Conservation (phyloP, 2,888 invertebrate species). For the Andrena bucephala region DNA sequence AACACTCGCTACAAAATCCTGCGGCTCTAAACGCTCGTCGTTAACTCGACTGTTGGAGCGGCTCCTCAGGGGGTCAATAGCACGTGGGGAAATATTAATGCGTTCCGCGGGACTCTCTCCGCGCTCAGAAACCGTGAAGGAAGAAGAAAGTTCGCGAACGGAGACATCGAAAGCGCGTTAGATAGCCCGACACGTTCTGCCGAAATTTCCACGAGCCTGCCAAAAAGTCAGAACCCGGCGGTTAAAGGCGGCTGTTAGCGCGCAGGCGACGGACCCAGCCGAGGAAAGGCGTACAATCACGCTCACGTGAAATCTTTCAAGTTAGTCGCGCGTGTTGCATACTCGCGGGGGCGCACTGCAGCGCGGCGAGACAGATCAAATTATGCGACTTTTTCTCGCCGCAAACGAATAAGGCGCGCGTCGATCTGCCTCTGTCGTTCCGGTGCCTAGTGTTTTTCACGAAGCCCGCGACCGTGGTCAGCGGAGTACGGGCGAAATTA, state of each 20-base stretch:
- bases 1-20: no score
- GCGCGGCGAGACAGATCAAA: constrained; percentile 65
- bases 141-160: constrained; percentile 63
- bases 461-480: constrained; percentile 22
- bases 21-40: constrained; percentile 3
- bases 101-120: constrained; percentile 61
- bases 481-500: constrained; percentile 4
- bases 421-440: constrained; percentile 22
- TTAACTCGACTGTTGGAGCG: constrained; percentile 14
- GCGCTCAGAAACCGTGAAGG: constrained; percentile 68
- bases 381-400: constrained; percentile 69
- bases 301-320: constrained; percentile 61
- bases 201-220: neutral
- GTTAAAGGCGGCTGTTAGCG: no score
- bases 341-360: constrained; percentile 47
- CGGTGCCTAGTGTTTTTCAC: neutral
- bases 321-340: constrained; percentile 48
- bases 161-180: constrained; percentile 22
- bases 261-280: neutral
- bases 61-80: constrained; percentile 32
- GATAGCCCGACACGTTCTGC: constrained; percentile 1
- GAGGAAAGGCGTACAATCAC: constrained; percentile 33
- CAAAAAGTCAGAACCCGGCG: neutral
- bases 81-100: constrained; percentile 34
- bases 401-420: constrained; percentile 30